Evolutionary conservation across 2,888 invertebrate genomes (phyloP), one percentile per base, ranked within the genome.

Genomic region (Drosophila maculinotata): DNA sequence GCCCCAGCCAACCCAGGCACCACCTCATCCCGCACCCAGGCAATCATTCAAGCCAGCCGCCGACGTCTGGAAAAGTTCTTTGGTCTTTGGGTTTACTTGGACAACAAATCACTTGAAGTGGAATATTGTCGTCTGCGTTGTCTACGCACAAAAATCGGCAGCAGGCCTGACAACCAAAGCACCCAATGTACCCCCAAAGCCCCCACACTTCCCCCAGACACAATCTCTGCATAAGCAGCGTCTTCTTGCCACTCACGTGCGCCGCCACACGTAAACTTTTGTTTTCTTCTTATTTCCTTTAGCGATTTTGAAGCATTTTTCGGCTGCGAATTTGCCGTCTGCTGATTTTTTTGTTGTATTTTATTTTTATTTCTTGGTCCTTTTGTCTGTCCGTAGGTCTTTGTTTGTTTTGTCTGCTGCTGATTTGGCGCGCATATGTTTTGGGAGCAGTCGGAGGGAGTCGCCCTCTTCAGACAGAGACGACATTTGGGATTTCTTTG

Each of bases 391-490:
- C 80, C 57, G 20, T 44, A 28, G 60, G 84, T 70, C 87, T 87
- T 83, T 87, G 87, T 87, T 81, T 81, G 85, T 77, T 77, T 84
- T 80, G 81, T 84, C 81, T 81, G 81, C 84, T 74, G 60, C 71
- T 87, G 84, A 81, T 87, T 81, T 80, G 81, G 81, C 81, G 81
- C 74, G 81, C 87, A 81, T 87, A 80, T 81, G 87, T 80, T 45
- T 45, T 74, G 52, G 26, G 31, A 49, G 39, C 58, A 23, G 42
- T 25, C n/a, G n/a, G n/a, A n/a, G n/a, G n/a, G n/a, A n/a, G n/a
- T n/a, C n/a, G n/a, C n/a, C n/a, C n/a, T n/a, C 26, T 36, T 23
- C 14, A 66, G 53, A 60, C 54, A n/a, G 10, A 49, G 48, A 51
- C 52, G 49, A 59, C 67, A 38, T 82, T 75, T 73, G 87, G 87